phyloP scores from a whole-genome alignment of 2,797 vertebrate genomes.

The Rhinoraja longicauda region DNA sequence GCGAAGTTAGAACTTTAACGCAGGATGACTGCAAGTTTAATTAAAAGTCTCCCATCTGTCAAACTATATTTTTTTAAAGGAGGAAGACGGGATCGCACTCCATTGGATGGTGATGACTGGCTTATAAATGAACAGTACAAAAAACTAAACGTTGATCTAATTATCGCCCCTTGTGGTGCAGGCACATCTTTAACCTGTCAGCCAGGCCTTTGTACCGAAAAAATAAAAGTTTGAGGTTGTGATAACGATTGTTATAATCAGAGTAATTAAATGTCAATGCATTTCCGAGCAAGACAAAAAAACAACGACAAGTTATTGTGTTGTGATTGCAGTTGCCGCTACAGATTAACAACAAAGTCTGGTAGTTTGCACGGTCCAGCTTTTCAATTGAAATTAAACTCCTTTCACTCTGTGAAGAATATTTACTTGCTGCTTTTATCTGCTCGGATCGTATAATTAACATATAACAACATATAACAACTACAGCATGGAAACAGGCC shows the following conservation, averaged over 20 bases:
- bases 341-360: background rate
- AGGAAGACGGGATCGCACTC: background rate
- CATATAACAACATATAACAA: too few species aligned
- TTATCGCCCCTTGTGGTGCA: background rate
- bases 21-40: background rate
- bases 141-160: background rate
- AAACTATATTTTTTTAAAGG: background rate
- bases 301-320: background rate
- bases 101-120: background rate
- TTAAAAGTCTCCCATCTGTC: constrained; percentile 14
- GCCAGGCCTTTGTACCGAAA: background rate
- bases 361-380: background rate
- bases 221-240: background rate
- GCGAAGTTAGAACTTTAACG: background rate
- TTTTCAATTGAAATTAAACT: background rate
- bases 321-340: too few species aligned
- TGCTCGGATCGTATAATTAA: background rate
- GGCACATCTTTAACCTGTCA: constrained; percentile 30
- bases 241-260: constrained; percentile 25
- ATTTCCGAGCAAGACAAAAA: constrained; percentile 21
- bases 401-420: background rate
- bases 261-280: constrained; percentile 25
- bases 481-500: too few species aligned
- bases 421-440: background rate
- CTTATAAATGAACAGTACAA: background rate